Evolutionary conservation across 2,888 invertebrate species (phyloP), one percentile per base, ranked within the genome.

Genomic region (Himalopsyche anomala): DNA sequence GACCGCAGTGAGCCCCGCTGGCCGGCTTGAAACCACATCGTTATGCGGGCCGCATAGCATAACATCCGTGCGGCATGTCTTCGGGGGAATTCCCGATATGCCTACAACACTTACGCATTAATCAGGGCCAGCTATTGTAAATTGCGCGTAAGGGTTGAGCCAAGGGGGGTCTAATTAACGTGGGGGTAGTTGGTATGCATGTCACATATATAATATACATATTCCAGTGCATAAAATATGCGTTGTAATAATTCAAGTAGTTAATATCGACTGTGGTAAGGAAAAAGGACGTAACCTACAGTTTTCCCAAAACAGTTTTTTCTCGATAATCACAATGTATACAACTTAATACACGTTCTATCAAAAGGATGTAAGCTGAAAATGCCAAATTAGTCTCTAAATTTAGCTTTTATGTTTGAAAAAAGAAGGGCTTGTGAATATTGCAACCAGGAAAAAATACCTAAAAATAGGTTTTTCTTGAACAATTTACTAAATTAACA

Each of bases 41-140:
- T 62, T 62, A 62, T 62, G 62, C 62, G 62, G 62, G 62, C 19
- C 62, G 62, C 62, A 62, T 62, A 62, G 62, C 62, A 62, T 62
- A 19, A 62, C 62, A 62, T 19, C 62, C 62, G 62, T 62, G 62
- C 62, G 62, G 62, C 62, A 62, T 62, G 62, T 62, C 62, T 62
- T 62, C 62, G 62, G 62, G 62, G 62, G 62, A 62, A 62, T 62
- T 19, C 62, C 62, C 62, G 62, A 62, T 62, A 62, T 62, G 62
- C 62, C 62, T 62, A 62, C 62, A 62, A 62, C 62, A 62, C 62
- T 62, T 62, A 62, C 62, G 62, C 62, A 62, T 62, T 62, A 62
- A 62, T 62, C 62, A 62, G 62, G 62, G 62, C 19, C 5, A 19
- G 62, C 62, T 62, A 62, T 62, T 62, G 62, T 62, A 62, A 62